Evolutionary conservation across 2,113 vertebrate species (phyloP).

Genomic region (Gopherus flavomarginatus): DNA sequence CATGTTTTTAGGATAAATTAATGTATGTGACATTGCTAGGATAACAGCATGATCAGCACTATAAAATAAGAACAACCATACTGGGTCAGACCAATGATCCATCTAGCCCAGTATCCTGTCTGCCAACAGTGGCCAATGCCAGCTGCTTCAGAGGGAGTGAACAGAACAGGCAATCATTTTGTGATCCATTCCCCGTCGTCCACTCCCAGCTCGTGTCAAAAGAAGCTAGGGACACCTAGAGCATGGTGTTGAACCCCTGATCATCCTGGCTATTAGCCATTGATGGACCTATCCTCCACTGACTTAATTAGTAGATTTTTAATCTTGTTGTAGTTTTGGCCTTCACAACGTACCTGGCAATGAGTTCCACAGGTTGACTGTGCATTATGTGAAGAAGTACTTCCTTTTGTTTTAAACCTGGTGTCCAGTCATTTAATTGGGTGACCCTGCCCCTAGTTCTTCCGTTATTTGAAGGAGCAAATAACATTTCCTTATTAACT

Average conservation of each 20-base stretch:
- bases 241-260: not conserved
- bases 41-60: not conserved
- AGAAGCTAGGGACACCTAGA: not conserved
- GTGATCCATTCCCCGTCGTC: not conserved
- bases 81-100: not conserved
- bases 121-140: not conserved
- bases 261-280: too few relatives aligned
- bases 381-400: not conserved
- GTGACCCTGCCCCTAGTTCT: too few relatives aligned
- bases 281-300: too few relatives aligned
- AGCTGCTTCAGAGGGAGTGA: not conserved
- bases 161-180: not conserved
- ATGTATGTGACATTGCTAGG: not conserved
- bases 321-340: conserved; percentile 6
- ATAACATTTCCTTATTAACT: not conserved
- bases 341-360: not conserved
- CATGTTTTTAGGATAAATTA: not conserved
- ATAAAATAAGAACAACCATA: not conserved
- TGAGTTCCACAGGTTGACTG: not conserved
- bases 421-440: not conserved
- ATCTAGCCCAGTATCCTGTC: not conserved
- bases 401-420: not conserved
- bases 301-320: not conserved
- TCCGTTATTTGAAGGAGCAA: not conserved
- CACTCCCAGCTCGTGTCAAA: not conserved